A percentile compares a stretch with the other conserved stretches of the same genome.
Conservation (phyloP, 2,113 vertebrate genomes). For the Aphyosemion australe region DNA sequence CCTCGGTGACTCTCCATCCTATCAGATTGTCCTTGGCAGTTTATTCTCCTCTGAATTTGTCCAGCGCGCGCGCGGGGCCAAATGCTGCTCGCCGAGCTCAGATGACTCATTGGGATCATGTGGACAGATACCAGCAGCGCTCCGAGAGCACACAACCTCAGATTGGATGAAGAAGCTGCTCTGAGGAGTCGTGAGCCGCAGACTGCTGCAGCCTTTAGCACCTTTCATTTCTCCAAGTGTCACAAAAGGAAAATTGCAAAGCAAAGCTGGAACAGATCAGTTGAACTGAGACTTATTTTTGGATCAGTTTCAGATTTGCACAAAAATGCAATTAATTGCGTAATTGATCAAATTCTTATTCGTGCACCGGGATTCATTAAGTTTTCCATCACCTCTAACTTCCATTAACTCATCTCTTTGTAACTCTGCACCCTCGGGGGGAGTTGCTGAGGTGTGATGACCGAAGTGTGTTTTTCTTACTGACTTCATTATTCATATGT, state of each 20-base stretch:
- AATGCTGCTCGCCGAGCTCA: slow-evolving; percentile 34
- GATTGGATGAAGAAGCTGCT: slow-evolving; percentile 45
- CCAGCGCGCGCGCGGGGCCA: slow-evolving; percentile 40
- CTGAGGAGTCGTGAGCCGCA: slow-evolving; percentile 16
- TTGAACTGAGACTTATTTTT: not conserved
- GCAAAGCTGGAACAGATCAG: not conserved
- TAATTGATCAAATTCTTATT: slow-evolving; percentile 17
- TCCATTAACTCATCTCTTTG: slow-evolving; percentile 57
- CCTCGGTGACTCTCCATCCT: slow-evolving; percentile 25
- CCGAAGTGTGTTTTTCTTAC: slow-evolving; percentile 34
- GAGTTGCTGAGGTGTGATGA: slow-evolving; percentile 32
- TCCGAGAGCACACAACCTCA: slow-evolving; percentile 26
- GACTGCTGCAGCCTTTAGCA: not conserved
- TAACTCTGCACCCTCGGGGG: slow-evolving; percentile 33
- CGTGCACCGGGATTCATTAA: slow-evolving; percentile 32
- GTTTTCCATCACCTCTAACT: slow-evolving; percentile 47
- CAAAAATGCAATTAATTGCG: not conserved
- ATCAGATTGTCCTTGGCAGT: slow-evolving; percentile 62
- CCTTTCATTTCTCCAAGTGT: not conserved
- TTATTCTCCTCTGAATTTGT: slow-evolving; percentile 53
- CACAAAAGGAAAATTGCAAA: not conserved
- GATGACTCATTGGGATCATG: slow-evolving; percentile 63
- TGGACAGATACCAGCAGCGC: slow-evolving; percentile 48
- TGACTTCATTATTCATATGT: slow-evolving; percentile 57
- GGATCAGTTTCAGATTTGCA: not conserved